Evolutionary conservation across 1,140 invertebrate genomes (phyloP).

Genomic region (Bombus confusus): DNA sequence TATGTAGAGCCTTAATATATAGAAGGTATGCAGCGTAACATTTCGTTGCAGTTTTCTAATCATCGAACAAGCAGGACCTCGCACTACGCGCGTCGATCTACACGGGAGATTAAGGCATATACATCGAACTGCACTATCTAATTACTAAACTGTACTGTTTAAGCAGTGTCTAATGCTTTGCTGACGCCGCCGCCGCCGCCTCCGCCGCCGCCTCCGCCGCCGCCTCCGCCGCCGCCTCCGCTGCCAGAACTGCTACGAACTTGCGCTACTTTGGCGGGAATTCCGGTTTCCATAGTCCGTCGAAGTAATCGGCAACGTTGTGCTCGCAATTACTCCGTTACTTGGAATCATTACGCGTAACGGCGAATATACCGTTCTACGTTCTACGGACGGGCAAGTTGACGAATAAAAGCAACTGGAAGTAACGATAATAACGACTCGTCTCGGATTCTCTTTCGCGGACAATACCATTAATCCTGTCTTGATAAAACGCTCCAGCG

Average conservation of each 20-base stretch:
- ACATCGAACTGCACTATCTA: conserved; percentile 49
- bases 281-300: conserved; percentile 1
- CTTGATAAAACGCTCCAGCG: conserved; percentile 18
- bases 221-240: background rate
- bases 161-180: conserved; percentile 21
- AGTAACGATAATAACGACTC: conserved; percentile 44
- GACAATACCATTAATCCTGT: conserved; percentile 49
- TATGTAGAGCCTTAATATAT: no score
- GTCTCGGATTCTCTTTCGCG: conserved; percentile 27
- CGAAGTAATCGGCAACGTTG: conserved; percentile 23
- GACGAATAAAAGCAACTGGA: conserved; percentile 37
- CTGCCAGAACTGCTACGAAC: conserved; percentile 10
- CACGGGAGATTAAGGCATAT: conserved; percentile 19
- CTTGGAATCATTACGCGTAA: background rate
- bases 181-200: background rate
- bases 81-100: background rate
- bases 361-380: background rate
- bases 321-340: conserved; percentile 30
- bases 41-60: background rate
- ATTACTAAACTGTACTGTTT: conserved; percentile 31
- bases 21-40: background rate
- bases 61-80: background rate
- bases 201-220: background rate
- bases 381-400: background rate
- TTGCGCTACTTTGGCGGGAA: conserved; percentile 27